Evolutionary conservation across 2,113 vertebrate species (phyloP).

Genomic region (Melozone crissalis): DNA sequence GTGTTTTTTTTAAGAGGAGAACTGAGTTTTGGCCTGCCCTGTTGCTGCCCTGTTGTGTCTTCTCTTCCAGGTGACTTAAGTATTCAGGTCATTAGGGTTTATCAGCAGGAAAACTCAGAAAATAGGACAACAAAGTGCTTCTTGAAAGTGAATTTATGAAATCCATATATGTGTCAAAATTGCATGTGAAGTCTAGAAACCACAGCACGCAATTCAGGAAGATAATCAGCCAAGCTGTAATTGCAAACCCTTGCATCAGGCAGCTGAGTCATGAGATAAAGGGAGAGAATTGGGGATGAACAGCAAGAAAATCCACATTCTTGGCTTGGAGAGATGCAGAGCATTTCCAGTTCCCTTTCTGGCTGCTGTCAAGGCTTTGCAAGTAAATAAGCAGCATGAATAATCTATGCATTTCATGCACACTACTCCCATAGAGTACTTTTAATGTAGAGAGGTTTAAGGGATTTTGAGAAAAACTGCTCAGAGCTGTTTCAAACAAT

Average conservation of each 20-base stretch:
- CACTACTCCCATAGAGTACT: not conserved
- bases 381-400: not conserved
- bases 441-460: not conserved
- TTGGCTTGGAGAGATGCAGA: not conserved
- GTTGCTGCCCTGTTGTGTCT: rapidly evolving
- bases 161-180: not conserved
- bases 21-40: not conserved
- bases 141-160: not conserved
- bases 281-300: constrained; percentile 21
- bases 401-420: not conserved
- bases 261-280: constrained; percentile 46
- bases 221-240: not conserved
- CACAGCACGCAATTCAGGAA: not conserved
- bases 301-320: constrained; percentile 52
- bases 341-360: not conserved
- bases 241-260: constrained; percentile 24
- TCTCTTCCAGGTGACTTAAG: not conserved
- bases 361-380: not conserved
- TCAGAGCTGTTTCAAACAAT: not conserved
- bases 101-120: not conserved
- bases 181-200: not conserved
- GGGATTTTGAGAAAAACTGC: not conserved
- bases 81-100: not conserved
- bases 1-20: not conserved
- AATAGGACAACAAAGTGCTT: not conserved